Evolutionary conservation across 2,888 invertebrate species (phyloP).

Genomic region (Phaedon cochleariae): DNA sequence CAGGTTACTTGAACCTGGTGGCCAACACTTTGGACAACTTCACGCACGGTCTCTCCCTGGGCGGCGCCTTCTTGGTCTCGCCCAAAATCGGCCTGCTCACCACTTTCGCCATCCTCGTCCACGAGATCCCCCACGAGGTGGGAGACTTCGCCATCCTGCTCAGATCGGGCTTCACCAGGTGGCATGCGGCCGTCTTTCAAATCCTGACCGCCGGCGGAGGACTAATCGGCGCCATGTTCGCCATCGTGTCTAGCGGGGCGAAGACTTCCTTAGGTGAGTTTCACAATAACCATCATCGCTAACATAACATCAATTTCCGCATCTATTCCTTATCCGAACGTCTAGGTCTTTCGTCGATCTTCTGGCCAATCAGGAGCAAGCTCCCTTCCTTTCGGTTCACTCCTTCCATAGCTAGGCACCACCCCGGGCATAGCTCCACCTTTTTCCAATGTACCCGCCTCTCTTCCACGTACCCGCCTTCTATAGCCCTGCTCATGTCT

Average conservation of each 20-base stretch:
- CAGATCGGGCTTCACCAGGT: constrained; percentile 89
- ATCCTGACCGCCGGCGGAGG: constrained; percentile 90
- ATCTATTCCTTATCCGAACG: too few species aligned
- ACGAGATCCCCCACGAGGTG: constrained; percentile 99
- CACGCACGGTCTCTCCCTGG: constrained; percentile 96
- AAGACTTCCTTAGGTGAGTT: constrained; percentile 77
- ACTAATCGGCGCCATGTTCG: constrained; percentile 86
- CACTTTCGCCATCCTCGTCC: constrained; percentile 92
- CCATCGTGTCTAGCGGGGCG: constrained; percentile 85
- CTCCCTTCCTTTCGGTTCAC: too few species aligned
- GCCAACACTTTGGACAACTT: constrained; percentile 99
- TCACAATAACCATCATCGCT: too few species aligned
- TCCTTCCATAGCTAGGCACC: too few species aligned
- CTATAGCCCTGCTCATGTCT: too few species aligned
- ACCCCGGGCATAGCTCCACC: too few species aligned
- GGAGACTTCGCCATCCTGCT: constrained; percentile 97
- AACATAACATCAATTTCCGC: too few species aligned
- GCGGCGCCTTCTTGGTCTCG: constrained; percentile 95
- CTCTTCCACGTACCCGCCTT: too few species aligned
- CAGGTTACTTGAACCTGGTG: constrained; percentile 93
- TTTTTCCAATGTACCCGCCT: too few species aligned
- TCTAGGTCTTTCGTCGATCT: too few species aligned
- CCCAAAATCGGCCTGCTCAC: constrained; percentile 89
- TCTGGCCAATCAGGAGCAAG: too few species aligned
- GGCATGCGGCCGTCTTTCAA: constrained; percentile 96